Evolutionary conservation across 2,888 invertebrate species (phyloP).

Genomic region (Linnaemya vulpina): DNA sequence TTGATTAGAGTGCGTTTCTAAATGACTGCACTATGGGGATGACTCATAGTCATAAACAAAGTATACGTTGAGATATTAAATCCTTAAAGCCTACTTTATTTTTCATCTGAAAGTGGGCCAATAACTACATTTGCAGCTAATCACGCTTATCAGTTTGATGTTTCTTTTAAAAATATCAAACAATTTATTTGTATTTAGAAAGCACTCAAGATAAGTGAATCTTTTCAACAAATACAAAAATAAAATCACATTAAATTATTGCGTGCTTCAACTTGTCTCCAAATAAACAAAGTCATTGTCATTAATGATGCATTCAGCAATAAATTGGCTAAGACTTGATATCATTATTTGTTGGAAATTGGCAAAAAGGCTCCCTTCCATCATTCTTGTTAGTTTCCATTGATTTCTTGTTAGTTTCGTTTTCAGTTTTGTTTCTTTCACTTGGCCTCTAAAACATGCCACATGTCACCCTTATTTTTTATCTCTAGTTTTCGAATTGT

Average conservation of each 20-base stretch:
- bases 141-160: background rate
- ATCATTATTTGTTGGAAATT: conserved; percentile 12
- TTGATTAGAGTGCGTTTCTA: no score
- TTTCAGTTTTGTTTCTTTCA: conserved; percentile 20
- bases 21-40: no score
- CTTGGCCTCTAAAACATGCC: background rate
- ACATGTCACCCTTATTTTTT: conserved; percentile 42
- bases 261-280: background rate
- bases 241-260: background rate
- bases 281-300: background rate
- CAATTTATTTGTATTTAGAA: background rate
- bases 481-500: conserved; percentile 2
- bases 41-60: no score
- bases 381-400: conserved; percentile 28
- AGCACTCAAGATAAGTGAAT: background rate
- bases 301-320: conserved; percentile 31
- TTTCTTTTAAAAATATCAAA: background rate
- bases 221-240: background rate
- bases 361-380: background rate
- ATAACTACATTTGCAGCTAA: background rate
- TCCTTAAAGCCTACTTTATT: no score
- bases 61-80: no score
- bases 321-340: conserved; percentile 43
- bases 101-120: no score
- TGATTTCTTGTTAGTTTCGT: conserved; percentile 33